Evolutionary conservation across 2,888 invertebrate species (phyloP).

Genomic region (Zeuzera pyrina): DNA sequence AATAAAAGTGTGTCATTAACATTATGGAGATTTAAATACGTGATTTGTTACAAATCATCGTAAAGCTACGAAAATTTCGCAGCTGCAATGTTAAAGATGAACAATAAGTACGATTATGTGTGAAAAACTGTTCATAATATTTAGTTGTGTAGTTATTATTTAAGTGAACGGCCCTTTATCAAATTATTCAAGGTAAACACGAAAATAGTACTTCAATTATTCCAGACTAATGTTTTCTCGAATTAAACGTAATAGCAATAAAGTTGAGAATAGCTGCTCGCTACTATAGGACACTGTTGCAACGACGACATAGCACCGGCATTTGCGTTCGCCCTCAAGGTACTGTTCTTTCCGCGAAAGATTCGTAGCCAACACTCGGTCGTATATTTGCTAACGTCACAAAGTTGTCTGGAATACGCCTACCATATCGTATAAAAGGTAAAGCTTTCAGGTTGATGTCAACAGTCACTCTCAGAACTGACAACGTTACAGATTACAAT

Average conservation of each 20-base stretch:
- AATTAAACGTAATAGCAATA: no score
- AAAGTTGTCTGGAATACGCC: slow-evolving; percentile 58
- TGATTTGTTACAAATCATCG: no score
- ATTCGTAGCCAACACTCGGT: slow-evolving; percentile 41
- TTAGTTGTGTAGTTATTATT: slow-evolving; percentile 2
- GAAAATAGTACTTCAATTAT: slow-evolving; percentile 25
- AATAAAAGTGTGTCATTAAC: no score
- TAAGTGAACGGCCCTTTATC: slow-evolving; percentile 48
- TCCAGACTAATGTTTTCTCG: slow-evolving; percentile 21
- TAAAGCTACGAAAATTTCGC: no score
- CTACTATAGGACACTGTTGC: slow-evolving; percentile 26
- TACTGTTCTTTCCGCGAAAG: slow-evolving; percentile 36
- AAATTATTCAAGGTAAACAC: slow-evolving; percentile 53
- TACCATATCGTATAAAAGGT: slow-evolving; percentile 56
- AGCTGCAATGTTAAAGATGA: no score
- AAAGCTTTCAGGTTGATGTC: slow-evolving; percentile 25
- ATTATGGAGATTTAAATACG: no score
- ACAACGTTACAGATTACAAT: slow-evolving; percentile 70
- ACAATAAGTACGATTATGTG: no score
- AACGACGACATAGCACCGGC: not conserved
- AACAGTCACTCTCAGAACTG: slow-evolving; percentile 49
- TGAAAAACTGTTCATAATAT: no score
- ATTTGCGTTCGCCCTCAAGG: slow-evolving; percentile 19
- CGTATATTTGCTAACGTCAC: slow-evolving; percentile 49
- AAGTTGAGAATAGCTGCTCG: no score